Evolutionary conservation across 2,797 vertebrate genomes (phyloP), one percentile per base, ranked within the genome.

Genomic region (Glyptemys insculpta): DNA sequence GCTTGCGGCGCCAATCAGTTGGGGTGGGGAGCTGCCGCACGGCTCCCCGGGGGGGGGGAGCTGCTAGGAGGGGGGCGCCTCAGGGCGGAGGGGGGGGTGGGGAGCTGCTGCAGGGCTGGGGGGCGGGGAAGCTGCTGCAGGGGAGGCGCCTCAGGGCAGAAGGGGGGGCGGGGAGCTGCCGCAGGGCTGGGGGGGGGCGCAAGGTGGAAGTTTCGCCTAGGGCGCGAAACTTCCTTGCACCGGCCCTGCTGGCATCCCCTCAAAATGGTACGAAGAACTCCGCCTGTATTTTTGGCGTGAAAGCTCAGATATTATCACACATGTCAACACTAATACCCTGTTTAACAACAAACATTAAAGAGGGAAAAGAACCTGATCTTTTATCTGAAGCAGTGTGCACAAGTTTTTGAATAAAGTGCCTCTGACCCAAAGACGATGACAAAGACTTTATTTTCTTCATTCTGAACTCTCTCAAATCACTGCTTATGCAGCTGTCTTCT

Each of bases 21-120:
- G 44, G 44, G 44, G 44, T 44, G 44, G 44, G 44, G 44, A 44
- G 44, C 44, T 44, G 44, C 44, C 44, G 44, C 44, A 44, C 8
- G 44, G 44, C 44, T 44, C 44, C 7, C 44, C 41, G 41, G 41
- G 44, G 44, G 44, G 44, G 44, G 44, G 44, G 2, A 44, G 44
- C 44, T 2, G 44, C 44, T 1, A 1, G 44, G 7, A 8, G 44
- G 44, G 44, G 2, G 44, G 2, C 44, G 7, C 44, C 44, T 44
- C 44, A 44, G 44, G 44, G 44, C 44, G 41, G 41, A 6, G 6
- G 44, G 44, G 44, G 44, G 44, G 41, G 41, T 5, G 6, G 44
- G 44, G 6, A 44, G 44, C 44, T 44, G 44, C 44, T 6, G 44
- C 44, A 44, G 44, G 44, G 6, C 44, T 7, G 44, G 44, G 44